Evolutionary conservation across 2,797 vertebrate genomes (phyloP).

Genomic region (Chrysocyon brachyurus): DNA sequence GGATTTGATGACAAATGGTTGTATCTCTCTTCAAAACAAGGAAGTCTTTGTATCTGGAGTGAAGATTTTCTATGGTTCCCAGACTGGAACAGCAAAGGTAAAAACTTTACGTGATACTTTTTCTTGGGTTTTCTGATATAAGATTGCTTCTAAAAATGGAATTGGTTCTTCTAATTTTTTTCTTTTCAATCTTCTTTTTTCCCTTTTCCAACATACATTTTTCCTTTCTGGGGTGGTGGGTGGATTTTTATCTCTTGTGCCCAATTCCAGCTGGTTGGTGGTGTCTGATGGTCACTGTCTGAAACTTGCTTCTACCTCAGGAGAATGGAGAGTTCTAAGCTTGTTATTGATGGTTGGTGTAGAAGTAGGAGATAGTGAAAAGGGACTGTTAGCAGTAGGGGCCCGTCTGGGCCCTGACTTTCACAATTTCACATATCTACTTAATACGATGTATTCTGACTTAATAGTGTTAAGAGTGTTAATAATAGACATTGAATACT

Average conservation of each 20-base stretch:
- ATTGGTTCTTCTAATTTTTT: neutral
- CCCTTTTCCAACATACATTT: neutral
- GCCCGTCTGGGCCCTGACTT: neutral
- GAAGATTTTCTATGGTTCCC: conserved; percentile 96
- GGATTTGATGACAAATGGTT: conserved; percentile 76
- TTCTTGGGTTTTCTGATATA: neutral
- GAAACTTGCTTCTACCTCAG: neutral
- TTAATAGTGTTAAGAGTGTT: neutral
- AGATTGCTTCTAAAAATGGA: neutral
- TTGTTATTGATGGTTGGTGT: neutral
- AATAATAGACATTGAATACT: neutral
- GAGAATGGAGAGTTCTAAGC: neutral
- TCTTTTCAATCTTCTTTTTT: neutral
- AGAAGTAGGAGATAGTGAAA: neutral
- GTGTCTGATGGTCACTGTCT: neutral
- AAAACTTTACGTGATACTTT: neutral
- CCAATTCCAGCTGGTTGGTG: neutral
- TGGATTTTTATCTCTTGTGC: neutral
- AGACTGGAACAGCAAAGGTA: conserved; percentile 98
- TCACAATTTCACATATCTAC: neutral
- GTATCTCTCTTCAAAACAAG: conserved; percentile 65
- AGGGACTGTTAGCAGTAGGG: neutral
- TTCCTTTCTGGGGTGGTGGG: neutral
- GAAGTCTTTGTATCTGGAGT: conserved; percentile 90
- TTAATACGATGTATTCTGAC: neutral